These are phyloP conservation scores for Hyalella azteca DNA, from an alignment of 2,888 invertebrate species.

Conservation along the genomic window DNA sequence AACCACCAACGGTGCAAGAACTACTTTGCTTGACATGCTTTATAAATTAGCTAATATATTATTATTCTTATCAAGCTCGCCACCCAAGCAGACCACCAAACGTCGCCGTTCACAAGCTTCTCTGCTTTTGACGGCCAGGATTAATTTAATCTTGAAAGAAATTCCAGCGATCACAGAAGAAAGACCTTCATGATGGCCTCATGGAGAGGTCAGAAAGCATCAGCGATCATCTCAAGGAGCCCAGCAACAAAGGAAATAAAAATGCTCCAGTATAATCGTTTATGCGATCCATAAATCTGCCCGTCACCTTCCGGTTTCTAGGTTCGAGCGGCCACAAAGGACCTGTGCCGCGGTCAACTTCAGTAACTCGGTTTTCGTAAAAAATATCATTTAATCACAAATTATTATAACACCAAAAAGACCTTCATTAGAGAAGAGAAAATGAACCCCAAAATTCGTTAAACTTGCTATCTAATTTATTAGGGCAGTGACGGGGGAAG, in stretches of 20 bases:
- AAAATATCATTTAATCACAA: too few relatives aligned
- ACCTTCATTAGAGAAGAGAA: too few relatives aligned
- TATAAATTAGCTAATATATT: too few relatives aligned
- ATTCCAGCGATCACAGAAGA: background rate
- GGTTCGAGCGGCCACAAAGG: background rate
- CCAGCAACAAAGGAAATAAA: background rate
- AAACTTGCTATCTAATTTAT: too few relatives aligned
- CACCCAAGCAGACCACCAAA: background rate
- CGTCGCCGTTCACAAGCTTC: background rate
- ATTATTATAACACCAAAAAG: too few relatives aligned
- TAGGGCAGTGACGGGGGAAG: too few relatives aligned
- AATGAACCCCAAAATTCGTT: too few relatives aligned
- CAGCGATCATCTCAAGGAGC: background rate
- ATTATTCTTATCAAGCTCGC: too few relatives aligned
- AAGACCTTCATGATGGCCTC: background rate
- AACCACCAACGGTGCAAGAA: too few relatives aligned
- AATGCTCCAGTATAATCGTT: background rate
- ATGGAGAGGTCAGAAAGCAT: constrained; percentile 7
- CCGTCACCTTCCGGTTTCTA: background rate
- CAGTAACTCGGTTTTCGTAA: background rate
- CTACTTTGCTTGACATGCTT: too few relatives aligned
- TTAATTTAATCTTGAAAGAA: background rate
- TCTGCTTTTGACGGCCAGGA: background rate
- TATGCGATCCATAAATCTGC: background rate
- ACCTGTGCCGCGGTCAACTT: background rate